Evolutionary conservation across 1,140 invertebrate species (phyloP).

Genomic region (Liolophura sinensis): DNA sequence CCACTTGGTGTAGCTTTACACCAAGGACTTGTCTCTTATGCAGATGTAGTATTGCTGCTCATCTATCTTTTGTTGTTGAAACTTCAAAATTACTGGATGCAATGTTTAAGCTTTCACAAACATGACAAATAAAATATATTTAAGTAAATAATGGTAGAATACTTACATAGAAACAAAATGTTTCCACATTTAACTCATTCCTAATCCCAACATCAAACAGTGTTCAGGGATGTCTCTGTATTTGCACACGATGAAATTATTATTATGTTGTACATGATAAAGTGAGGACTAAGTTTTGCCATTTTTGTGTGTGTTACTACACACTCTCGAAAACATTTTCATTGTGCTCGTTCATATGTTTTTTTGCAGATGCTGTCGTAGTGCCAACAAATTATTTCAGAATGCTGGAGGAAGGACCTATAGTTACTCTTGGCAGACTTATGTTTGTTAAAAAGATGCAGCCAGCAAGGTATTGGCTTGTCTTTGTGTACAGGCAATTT

Average conservation of each 20-base stretch:
- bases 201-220: no score
- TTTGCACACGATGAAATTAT: no score
- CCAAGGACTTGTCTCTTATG: background rate
- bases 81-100: no score
- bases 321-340: background rate
- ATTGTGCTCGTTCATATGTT: background rate
- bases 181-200: no score
- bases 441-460: constrained; percentile 51
- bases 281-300: background rate
- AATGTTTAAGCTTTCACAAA: no score
- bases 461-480: constrained; percentile 37
- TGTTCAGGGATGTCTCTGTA: no score
- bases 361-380: constrained; percentile 29
- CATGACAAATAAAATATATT: no score
- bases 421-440: constrained; percentile 45
- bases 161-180: no score
- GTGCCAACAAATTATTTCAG: constrained; percentile 47
- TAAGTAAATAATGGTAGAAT: no score
- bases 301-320: no score
- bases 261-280: no score
- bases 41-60: background rate
- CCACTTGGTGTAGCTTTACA: background rate
- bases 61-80: background rate
- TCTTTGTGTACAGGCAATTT: background rate
- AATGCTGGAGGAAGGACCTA: constrained; percentile 49